Base-by-base conservation (phyloP, 2,113 vertebrate species). In the Gadus macrocephalus region DNA sequence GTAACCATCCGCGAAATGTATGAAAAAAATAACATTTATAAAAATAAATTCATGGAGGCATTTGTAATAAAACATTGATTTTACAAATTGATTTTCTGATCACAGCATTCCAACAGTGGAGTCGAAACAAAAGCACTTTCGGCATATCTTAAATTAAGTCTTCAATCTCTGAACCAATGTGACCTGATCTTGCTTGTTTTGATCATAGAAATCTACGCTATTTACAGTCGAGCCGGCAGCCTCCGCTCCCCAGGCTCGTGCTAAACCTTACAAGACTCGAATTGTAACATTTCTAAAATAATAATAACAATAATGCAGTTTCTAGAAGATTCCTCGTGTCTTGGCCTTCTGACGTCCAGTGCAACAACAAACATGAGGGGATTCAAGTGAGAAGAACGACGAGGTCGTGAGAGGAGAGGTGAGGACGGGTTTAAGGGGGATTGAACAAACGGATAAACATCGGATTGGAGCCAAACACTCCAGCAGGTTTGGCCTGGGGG, bases 71-170 rank as follows among this genome's bases (percentile, higher is more conserved):
- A 88, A 88, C 74, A 81, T 80, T 81, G 68, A 81, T 81, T 86
- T 66, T 89, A 91, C 81, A 91, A 89, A 86, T 59, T 59, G 62
- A 86, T 86, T 81, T 70, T 75, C 56, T 59, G 86, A 88, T 89
- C 86, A 90, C 84, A 91, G 84, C 87, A 90, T 89, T 81, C 62
- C 72, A 88, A 85, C 71, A 83, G 70, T 49, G 7, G 27, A 81
- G 81, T 75, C 69, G 56, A 78, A 77, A 71, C 80, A 14, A 75
- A 83, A 85, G 86, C 85, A 86, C 77, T 87, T 83, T 82, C 77
- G 83, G 80, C 81, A 77, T 75, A 64, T 83, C 62, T 89, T 90
- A 90, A 90, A 90, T 89, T 88, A 92, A 85, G 71, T 87, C 65
- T 79, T 66, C 69, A 69, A 81, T 79, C 80, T 77, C 77, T 55